phyloP scores from a whole-genome alignment of 2,888 invertebrate genomes.

The Coenonympha arcania region DNA sequence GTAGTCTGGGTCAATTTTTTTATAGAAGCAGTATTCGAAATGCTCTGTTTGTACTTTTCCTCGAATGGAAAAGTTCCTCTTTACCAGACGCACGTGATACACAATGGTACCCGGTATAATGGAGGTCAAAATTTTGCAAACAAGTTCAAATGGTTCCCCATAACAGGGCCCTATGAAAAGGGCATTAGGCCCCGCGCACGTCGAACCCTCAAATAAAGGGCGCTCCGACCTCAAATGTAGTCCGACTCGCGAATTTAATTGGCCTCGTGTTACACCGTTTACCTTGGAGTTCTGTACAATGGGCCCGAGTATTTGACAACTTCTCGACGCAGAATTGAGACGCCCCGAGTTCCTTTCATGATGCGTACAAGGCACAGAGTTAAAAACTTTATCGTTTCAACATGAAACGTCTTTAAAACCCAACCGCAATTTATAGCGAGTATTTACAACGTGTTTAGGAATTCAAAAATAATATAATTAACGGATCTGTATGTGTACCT shows the following conservation, averaged over 20 bases:
- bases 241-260: constrained; percentile 54
- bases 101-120: background rate
- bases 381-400: background rate
- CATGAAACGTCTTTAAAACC: background rate
- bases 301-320: too few species aligned
- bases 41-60: too few species aligned
- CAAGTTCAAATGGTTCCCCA: constrained; percentile 46
- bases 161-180: constrained; percentile 41
- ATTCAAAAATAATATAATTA: too few species aligned
- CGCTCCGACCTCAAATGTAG: constrained; percentile 52
- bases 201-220: constrained; percentile 46
- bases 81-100: too few species aligned
- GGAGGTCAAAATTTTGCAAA: constrained; percentile 21
- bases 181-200: constrained; percentile 36
- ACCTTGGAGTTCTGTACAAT: background rate
- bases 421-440: too few species aligned
- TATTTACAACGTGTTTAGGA: too few species aligned
- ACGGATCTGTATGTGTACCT: too few species aligned
- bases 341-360: too few species aligned
- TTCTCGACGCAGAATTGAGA: too few species aligned
- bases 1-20: too few species aligned
- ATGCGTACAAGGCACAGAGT: background rate
- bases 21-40: too few species aligned
- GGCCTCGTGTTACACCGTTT: constrained; percentile 37
- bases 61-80: too few species aligned